Evolutionary conservation across 1,140 invertebrate species (phyloP), one percentile per base, ranked within the genome.

Genomic region (Drosophila carrolli): DNA sequence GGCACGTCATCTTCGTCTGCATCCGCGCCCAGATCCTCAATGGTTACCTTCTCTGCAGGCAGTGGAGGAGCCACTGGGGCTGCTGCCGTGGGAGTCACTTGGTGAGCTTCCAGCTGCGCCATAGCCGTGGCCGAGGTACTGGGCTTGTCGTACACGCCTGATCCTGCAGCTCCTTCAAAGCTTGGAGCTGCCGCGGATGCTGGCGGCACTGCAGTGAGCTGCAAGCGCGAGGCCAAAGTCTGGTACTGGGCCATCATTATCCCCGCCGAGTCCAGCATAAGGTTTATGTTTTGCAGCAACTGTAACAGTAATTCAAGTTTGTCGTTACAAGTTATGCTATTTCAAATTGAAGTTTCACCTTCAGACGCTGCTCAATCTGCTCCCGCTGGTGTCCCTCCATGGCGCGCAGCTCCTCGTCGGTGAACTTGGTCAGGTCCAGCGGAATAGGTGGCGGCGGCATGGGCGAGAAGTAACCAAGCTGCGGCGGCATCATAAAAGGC

Each of bases 231-330:
- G 80, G 50, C 94, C 11, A 96, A 94, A 32, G 94, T 93, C 54
- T 95, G 95, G 93, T 98, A 98, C 91, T 98, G 97, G 75, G 97
- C 95, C 95, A 98, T 97, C 92, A 98, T 95, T 23, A 97, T 92
- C 63, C 97, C 95, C 43, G 97, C 97, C 19, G 97, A 97, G 93
- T 98, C 97, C 65, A 99, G 91, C 92, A 99, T 94, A 1, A 96
- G 93, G 92, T 97, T 96, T 72, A 99, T 97, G 93, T 98, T 97
- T 47, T 95, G 93, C 27, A 99, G 75, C 58, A 92, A 63, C 90
- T 92, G 35, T 10, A 66, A 38, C n/a, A 4, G 9, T 11, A n/a
- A 5, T 38, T 13, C 5, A 9, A 11, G 2, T 44, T 16, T 9
- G 47, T 8, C 13, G 3, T 11, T 3, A 10, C 10, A 13, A 14